Percentiles rank a stretch among this genome's conserved stretches.
These are phyloP conservation scores for Mustela lutreola DNA, from an alignment of 2,113 vertebrate species.

Conservation along the genomic window DNA sequence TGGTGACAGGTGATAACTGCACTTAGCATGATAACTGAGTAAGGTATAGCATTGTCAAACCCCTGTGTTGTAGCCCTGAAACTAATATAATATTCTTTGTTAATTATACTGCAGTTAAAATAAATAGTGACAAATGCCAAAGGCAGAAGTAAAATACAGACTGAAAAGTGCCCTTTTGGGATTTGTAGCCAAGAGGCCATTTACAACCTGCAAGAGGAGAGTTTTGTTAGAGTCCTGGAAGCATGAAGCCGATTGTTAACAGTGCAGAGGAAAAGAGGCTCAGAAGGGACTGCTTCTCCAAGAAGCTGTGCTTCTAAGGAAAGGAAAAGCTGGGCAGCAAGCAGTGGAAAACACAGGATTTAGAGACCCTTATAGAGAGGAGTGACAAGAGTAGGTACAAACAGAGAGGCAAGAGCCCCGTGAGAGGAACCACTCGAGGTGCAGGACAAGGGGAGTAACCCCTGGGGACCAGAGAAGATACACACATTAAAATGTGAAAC, in stretches of 20 bases:
- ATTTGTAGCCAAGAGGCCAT: not conserved
- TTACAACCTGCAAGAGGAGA: not conserved
- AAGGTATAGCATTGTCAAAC: not conserved
- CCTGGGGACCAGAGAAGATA: not conserved
- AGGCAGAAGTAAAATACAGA: not conserved
- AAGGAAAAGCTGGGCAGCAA: not conserved
- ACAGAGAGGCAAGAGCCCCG: not conserved
- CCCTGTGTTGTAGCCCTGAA: not conserved
- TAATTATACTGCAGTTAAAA: not conserved
- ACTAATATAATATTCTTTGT: not conserved
- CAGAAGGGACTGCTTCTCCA: not conserved
- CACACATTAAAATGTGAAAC: not conserved
- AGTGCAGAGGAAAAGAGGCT: not conserved
- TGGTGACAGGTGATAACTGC: not conserved
- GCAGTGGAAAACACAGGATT: not conserved
- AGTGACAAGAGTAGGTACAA: not conserved
- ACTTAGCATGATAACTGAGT: not conserved
- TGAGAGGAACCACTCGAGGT: not conserved
- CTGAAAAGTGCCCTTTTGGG: not conserved
- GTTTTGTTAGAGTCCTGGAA: not conserved
- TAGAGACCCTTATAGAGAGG: not conserved
- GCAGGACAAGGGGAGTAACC: not conserved
- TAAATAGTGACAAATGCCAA: not conserved
- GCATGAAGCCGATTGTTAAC: not conserved
- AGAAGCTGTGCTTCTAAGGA: not conserved